phyloP scores from a whole-genome alignment of 2,888 invertebrate genomes.

The Muschampia plurimacula region DNA sequence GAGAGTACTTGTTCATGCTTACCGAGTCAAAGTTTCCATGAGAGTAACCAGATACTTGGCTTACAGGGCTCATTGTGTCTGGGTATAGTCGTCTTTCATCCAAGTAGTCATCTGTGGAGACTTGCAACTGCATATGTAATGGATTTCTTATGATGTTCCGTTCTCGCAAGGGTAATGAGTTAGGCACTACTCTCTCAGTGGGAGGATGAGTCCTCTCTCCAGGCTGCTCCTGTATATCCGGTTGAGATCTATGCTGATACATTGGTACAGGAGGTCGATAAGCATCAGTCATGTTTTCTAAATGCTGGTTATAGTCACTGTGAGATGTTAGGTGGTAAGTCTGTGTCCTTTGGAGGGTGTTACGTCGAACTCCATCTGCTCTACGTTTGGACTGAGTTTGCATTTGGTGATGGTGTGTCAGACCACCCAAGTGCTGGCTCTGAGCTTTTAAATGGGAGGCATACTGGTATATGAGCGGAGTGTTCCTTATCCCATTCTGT shows the following conservation, averaged over 20 bases:
- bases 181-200: slow-evolving; percentile 68
- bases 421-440: slow-evolving; percentile 73
- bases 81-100: slow-evolving; percentile 68
- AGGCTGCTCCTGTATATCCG: slow-evolving; percentile 72
- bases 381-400: slow-evolving; percentile 68
- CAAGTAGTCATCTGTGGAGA: slow-evolving; percentile 74
- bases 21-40: slow-evolving; percentile 73
- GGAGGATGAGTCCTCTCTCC: slow-evolving; percentile 61
- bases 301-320: slow-evolving; percentile 80
- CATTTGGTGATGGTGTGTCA: slow-evolving; percentile 72
- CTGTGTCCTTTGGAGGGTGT: slow-evolving; percentile 79
- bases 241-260: slow-evolving; percentile 76
- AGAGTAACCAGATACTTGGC: slow-evolving; percentile 75
- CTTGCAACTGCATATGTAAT: slow-evolving; percentile 74
- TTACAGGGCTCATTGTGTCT: slow-evolving; percentile 74
- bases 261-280: slow-evolving; percentile 65
- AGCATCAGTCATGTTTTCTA: slow-evolving; percentile 71
- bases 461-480: slow-evolving; percentile 80
- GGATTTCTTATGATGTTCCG: slow-evolving; percentile 71
- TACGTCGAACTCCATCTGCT: slow-evolving; percentile 69
- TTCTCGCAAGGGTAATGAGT: slow-evolving; percentile 74
- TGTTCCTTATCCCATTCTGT: slow-evolving; percentile 67
- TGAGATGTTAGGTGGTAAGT: slow-evolving; percentile 82
- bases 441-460: slow-evolving; percentile 81
- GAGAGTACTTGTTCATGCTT: slow-evolving; percentile 76